Evolutionary conservation across 2,113 vertebrate genomes (phyloP), one percentile per base, ranked within the genome.

Genomic region (Nettapus auritus): DNA sequence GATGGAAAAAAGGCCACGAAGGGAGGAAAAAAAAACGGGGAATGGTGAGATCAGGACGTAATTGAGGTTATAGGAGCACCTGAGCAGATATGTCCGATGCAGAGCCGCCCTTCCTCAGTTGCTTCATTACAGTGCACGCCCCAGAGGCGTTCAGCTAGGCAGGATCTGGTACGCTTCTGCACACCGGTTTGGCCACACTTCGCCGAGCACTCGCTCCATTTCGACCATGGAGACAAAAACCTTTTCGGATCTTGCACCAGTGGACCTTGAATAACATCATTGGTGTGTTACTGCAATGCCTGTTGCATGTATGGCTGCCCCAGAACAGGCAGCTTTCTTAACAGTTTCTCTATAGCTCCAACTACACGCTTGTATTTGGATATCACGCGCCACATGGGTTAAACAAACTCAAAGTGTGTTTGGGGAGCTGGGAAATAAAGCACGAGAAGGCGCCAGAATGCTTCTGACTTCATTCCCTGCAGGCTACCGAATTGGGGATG

Each of bases 131-230:
- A 99, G 88, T 98, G 97, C 8, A 94, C 68, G 4, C 97, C 97
- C 97, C 95, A 97, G 81, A 97, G 17, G 5, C 33, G 97, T 92
- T 95, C 97, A 10, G 98, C 97, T 20, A 98, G 94, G 96, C 99
- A 99, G 77, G 82, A 98, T 84, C 99, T 98, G 67, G 98, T 98
- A 34, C 99, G 99, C 76, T 98, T 96, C 97, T 99, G 99, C 73
- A 98, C 98, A 1, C 98, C 98, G 1, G 98, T 97, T 83, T 98
- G 98, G 77, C 98, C 98, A 76, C 99, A 99, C 70, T 97, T 93
- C 13, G 98, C 99, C 20, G 98, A 97, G 78, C 99, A 99, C 55
- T 97, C 96, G 2, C 98, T 99, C 99, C 99, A 99, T 73, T 98
- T 97, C 38, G 99, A 99, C 99, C 99, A 99, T 0, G 93, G 97